Evolutionary conservation across 1,140 invertebrate species (phyloP), one percentile per base, ranked within the genome.

Genomic region (Maconellicoccus hirsutus): DNA sequence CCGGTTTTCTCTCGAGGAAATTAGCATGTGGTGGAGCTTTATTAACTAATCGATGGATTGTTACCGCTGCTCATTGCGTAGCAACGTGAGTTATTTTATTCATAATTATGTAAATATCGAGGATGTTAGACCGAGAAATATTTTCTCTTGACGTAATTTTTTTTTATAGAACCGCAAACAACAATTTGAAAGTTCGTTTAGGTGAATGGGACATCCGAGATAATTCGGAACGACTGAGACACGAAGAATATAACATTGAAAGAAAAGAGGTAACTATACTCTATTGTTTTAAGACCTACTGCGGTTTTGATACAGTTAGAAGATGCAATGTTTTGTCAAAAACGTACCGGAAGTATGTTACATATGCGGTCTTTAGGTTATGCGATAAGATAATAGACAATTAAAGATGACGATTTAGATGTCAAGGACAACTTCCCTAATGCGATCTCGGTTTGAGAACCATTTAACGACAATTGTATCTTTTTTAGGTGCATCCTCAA

Each of bases 161-260:
- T 72, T 66, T 52, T 78, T 78, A 22, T 76, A 88, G 86, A 63
- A 92, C 91, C 27, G 85, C 91, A 21, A 93, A 92, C 76, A 87
- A 85, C 26, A 91, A 91, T 77, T 84, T 96, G 69, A 88, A 92
- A 76, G 91, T 95, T 0, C 84, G 93, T 16, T 81, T 95, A 0
- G 93, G 93, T 0, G 93, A 96, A 78, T 94, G 92, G 90, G 92
- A 96, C 78, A 91, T 96, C 0, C 81, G 90, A 23, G 91, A 90
- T 42, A 85, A 87, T 22, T 86, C 88, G 8, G 93, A 96, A 77
- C 83, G 88, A 42, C 83, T 91, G 21, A 82, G 87, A 3, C 92
- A 95, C 77, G 93, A 96, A 77, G 93, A 96, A 80, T 95, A 84
- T 76, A 85, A 86, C 19, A 91, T 96, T 0, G 90, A 94, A 77